A percentile compares a stretch with the other conserved stretches of the same genome.
Conservation (phyloP, 2,113 vertebrate genomes). For the Takifugu flavidus region DNA sequence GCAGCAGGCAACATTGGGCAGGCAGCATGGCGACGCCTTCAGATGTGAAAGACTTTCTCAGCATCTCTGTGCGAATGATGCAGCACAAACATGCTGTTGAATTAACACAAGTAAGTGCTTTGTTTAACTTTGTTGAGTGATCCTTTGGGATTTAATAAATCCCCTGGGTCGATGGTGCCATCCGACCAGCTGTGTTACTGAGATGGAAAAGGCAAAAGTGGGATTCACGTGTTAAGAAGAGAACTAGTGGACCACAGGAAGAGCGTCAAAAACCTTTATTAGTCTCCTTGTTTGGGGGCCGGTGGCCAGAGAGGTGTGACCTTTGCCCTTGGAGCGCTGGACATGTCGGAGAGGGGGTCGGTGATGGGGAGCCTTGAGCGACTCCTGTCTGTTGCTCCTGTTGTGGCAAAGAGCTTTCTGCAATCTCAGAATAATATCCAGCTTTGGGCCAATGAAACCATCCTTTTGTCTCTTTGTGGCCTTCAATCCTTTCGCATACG, state of each 20-base stretch:
- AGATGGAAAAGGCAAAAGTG: slow-evolving; percentile 14
- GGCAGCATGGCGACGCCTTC: too few species aligned
- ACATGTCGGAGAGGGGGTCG: slow-evolving; percentile 46
- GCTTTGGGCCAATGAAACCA: slow-evolving; percentile 77
- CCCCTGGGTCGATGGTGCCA: too few species aligned
- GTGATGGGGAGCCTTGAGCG: slow-evolving; percentile 37
- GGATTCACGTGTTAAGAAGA: slow-evolving; percentile 17
- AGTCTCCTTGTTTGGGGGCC: slow-evolving; percentile 66
- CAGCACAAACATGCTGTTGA: too few species aligned
- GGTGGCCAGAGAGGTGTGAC: slow-evolving; percentile 67
- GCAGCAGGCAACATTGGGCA: too few species aligned
- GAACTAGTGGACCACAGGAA: slow-evolving; percentile 21
- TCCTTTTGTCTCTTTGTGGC: slow-evolving; percentile 54
- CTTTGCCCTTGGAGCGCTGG: slow-evolving; percentile 55
- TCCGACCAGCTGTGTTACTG: slow-evolving; percentile 21
- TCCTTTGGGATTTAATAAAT: too few species aligned
- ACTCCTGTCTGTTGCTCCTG: slow-evolving; percentile 55
- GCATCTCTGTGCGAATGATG: too few species aligned
- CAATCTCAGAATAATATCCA: slow-evolving; percentile 75
- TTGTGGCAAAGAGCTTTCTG: slow-evolving; percentile 67
- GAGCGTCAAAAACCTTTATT: slow-evolving; percentile 67
- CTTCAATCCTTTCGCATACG: slow-evolving; percentile 66
- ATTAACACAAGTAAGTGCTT: too few species aligned
- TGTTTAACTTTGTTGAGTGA: too few species aligned
- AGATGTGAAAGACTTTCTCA: too few species aligned